A percentile compares a stretch with the other conserved stretches of the same genome.
Conservation (phyloP, 2,113 vertebrate genomes). For the Corythornis cristatus region DNA sequence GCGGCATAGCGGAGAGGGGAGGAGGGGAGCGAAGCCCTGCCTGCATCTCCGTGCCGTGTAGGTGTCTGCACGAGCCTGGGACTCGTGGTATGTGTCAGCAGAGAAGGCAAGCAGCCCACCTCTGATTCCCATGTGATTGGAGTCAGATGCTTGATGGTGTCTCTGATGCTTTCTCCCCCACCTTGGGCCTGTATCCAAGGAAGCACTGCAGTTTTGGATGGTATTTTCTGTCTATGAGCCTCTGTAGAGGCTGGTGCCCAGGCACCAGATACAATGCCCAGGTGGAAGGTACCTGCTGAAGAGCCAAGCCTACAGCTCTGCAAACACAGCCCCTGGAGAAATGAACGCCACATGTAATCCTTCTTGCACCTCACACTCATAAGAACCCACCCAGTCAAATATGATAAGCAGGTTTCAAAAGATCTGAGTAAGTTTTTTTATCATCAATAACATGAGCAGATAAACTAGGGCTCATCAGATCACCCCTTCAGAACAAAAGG, state of each 20-base stretch:
- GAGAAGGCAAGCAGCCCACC: not conserved
- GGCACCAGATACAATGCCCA: not conserved
- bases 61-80: not conserved
- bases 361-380: not conserved
- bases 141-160: rapidly evolving
- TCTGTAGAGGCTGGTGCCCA: not conserved
- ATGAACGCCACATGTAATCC: rapidly evolving
- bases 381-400: not conserved
- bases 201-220: not conserved
- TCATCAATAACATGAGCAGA: not conserved
- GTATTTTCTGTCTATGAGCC: not conserved
- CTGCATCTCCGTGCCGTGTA: rapidly evolving
- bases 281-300: not conserved
- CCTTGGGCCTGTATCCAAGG: rapidly evolving
- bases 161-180: not conserved
- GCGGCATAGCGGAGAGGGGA: no score
- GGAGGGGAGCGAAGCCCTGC: not conserved
- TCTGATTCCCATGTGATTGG: rapidly evolving
- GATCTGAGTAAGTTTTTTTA: not conserved
- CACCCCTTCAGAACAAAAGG: not conserved
- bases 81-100: rapidly evolving
- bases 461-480: not conserved
- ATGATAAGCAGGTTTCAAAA: not conserved
- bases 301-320: not conserved
- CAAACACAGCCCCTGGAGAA: not conserved